A percentile compares a stretch with the other conserved stretches of the same genome.
Conservation (phyloP, 2,797 vertebrate genomes). For the Perodicticus potto region DNA sequence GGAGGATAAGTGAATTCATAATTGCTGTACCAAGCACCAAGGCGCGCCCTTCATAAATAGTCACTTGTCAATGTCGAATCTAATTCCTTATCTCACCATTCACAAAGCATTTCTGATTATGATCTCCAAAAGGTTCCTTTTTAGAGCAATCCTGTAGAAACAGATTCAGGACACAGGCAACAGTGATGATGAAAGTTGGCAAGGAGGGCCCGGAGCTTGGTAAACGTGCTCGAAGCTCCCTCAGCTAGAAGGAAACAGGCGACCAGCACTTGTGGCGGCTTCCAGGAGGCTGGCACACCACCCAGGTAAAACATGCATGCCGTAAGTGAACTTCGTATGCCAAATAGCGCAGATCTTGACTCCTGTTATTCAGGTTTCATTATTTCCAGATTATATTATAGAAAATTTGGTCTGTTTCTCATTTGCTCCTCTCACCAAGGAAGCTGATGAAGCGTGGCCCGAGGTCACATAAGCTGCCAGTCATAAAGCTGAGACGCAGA, state of each 20-base stretch:
- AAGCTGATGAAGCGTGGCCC: not conserved
- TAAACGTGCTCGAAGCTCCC: fast-evolving
- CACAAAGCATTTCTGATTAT: not conserved
- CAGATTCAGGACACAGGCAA: not conserved
- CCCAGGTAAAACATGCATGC: fast-evolving
- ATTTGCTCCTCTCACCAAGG: not conserved
- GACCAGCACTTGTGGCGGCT: fast-evolving
- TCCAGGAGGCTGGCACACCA: fast-evolving
- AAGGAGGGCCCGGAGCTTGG: not conserved
- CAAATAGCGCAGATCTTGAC: not conserved
- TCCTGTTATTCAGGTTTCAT: not conserved
- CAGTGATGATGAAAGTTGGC: not conserved
- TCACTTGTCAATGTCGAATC: not conserved
- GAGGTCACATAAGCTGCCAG: not conserved
- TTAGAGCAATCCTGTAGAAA: not conserved
- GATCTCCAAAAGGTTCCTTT: not conserved
- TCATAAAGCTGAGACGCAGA: not conserved
- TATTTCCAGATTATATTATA: not conserved
- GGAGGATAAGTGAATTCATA: not conserved
- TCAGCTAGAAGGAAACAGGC: not conserved
- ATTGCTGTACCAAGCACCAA: not conserved
- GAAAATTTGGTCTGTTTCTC: not conserved
- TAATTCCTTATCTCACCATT: not conserved
- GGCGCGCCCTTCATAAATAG: not conserved
- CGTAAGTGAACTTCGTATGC: fast-evolving